Conservation (phyloP, 2,113 vertebrate species). For the Barnardius zonarius region DNA sequence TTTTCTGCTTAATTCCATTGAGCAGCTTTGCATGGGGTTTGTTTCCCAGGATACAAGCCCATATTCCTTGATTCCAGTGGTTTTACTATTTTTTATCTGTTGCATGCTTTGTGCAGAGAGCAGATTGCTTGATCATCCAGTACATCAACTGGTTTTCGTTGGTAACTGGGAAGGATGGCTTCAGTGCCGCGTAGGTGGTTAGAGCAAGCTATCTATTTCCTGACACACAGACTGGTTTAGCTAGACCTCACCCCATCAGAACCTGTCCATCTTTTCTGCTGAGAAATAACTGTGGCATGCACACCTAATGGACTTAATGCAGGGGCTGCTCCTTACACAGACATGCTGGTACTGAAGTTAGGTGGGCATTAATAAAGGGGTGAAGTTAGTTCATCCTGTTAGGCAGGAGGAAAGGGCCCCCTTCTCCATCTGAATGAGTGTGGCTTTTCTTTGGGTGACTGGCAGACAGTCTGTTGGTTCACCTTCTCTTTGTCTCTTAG, state of each 20-base stretch:
- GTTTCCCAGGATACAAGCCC: not conserved
- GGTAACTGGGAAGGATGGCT: not conserved
- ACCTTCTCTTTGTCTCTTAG: not conserved
- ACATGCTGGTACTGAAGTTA: not conserved
- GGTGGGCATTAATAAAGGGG: not conserved
- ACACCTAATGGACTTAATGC: not conserved
- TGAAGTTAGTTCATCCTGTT: not conserved
- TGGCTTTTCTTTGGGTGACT: not conserved
- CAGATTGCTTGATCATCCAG: not conserved
- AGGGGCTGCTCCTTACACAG: not conserved
- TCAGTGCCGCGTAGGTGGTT: not conserved
- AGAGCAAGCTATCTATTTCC: not conserved
- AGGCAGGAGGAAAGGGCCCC: not conserved
- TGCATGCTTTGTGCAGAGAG: not conserved
- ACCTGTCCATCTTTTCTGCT: not conserved
- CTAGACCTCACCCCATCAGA: not conserved
- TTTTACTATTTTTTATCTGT: not conserved
- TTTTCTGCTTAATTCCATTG: not conserved
- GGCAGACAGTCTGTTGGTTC: not conserved
- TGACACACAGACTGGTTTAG: not conserved
- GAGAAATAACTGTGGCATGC: not conserved
- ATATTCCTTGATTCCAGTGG: not conserved
- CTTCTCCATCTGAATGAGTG: not conserved
- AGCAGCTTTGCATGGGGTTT: not conserved
- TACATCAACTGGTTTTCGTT: not conserved